Evolutionary conservation across 1,140 invertebrate genomes (phyloP).

Genomic region (Drosophila simulans): DNA sequence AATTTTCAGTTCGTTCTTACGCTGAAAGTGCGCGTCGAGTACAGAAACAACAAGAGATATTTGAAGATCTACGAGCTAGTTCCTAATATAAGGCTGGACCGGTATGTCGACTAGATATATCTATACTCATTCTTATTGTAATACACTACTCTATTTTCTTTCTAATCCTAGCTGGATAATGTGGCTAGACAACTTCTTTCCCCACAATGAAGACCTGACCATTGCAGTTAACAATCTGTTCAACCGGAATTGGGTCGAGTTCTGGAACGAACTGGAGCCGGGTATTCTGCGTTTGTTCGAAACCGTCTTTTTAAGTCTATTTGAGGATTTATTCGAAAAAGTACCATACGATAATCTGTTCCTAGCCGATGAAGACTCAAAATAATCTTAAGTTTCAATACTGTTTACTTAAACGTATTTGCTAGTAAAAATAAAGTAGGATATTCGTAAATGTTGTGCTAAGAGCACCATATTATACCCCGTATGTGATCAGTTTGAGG

Average conservation of each 20-base stretch:
- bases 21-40: conserved; percentile 57
- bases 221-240: conserved; percentile 56
- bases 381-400: neutral
- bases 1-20: conserved; percentile 55
- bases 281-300: conserved; percentile 46
- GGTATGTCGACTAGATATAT: conserved; percentile 24
- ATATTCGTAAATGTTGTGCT: neutral
- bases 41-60: conserved; percentile 64
- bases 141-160: neutral
- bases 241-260: conserved; percentile 61
- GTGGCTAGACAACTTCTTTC: conserved; percentile 69
- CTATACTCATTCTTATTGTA: no score
- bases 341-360: conserved; percentile 67
- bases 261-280: conserved; percentile 71
- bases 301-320: conserved; percentile 49
- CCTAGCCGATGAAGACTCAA: conserved; percentile 19
- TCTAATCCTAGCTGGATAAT: conserved; percentile 44
- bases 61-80: conserved; percentile 61
- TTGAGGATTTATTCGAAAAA: conserved; percentile 57
- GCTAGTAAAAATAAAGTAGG: conserved; percentile 10
- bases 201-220: conserved; percentile 58
- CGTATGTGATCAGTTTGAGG: conserved; percentile 2
- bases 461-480: conserved; percentile 4
- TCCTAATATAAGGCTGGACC: conserved; percentile 50
- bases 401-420: neutral